phyloP scores from a whole-genome alignment of 2,888 invertebrate genomes.

The Leptura quadrifasciata region DNA sequence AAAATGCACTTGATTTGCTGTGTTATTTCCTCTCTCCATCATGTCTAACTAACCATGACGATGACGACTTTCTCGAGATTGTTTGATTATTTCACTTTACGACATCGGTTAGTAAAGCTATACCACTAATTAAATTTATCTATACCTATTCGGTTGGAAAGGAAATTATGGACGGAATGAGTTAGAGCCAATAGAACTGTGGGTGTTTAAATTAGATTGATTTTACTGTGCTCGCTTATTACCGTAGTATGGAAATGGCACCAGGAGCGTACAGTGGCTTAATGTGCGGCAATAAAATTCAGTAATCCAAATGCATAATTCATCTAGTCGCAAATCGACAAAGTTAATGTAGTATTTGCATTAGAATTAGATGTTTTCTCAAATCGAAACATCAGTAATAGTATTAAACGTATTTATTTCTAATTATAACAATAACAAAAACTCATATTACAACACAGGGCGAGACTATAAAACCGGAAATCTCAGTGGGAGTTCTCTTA shows the following conservation, averaged over 20 bases:
- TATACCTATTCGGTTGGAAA: conserved; percentile 6
- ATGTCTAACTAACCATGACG: conserved; percentile 29
- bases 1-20: too few species aligned
- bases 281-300: background rate
- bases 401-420: too few species aligned
- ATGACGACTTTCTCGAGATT: conserved; percentile 23
- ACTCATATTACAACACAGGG: too few species aligned
- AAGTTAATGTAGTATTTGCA: too few species aligned
- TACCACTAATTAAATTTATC: conserved; percentile 24
- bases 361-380: too few species aligned
- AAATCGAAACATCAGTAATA: too few species aligned
- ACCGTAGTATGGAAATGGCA: background rate
- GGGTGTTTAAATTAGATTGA: conserved; percentile 10
- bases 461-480: too few species aligned
- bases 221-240: background rate
- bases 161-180: background rate
- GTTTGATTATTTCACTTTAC: conserved; percentile 5
- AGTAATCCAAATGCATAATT: too few species aligned
- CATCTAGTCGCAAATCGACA: too few species aligned
- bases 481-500: too few species aligned
- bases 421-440: too few species aligned
- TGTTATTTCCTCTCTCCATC: conserved; percentile 12
- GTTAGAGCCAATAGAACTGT: background rate
- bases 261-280: background rate
- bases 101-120: background rate